Conservation (phyloP, 1,140 invertebrate species). For the Drosophila takahashii region DNA sequence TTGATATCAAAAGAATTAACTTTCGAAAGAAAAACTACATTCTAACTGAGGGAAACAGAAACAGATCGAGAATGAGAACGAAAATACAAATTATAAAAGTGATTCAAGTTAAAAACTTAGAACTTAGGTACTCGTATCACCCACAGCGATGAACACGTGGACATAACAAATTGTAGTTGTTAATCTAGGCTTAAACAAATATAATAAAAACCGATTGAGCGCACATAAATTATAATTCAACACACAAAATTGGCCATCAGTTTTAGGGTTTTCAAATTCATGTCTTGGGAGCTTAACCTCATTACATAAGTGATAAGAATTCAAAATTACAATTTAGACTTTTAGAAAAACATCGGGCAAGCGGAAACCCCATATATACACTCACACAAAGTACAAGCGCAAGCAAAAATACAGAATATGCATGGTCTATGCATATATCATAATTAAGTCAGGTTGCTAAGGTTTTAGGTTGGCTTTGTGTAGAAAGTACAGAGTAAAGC, state of each 20-base stretch:
- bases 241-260: conserved; percentile 59
- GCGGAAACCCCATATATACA: conserved; percentile 3
- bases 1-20: conserved; percentile 69
- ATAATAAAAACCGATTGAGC: conserved; percentile 26
- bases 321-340: conserved; percentile 65
- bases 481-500: conserved; percentile 39
- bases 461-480: conserved; percentile 62
- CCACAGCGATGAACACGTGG: conserved; percentile 65
- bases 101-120: conserved; percentile 83
- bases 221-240: conserved; percentile 47
- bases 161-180: conserved; percentile 74
- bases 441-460: conserved; percentile 57
- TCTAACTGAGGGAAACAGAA: conserved; percentile 31
- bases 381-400: conserved; percentile 62
- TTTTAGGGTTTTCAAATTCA: conserved; percentile 78
- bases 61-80: conserved; percentile 46
- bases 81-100: conserved; percentile 77
- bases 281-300: conserved; percentile 71
- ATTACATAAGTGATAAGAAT: conserved; percentile 78
- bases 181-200: conserved; percentile 59
- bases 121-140: conserved; percentile 69
- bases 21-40: conserved; percentile 33
- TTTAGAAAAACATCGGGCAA: conserved; percentile 29
- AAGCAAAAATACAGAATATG: conserved; percentile 47
- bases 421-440: conserved; percentile 36